Percentiles rank a stretch among this genome's conserved stretches.
phyloP scores from a whole-genome alignment of 2,888 invertebrate genomes.

The Loripinus fragilis region DNA sequence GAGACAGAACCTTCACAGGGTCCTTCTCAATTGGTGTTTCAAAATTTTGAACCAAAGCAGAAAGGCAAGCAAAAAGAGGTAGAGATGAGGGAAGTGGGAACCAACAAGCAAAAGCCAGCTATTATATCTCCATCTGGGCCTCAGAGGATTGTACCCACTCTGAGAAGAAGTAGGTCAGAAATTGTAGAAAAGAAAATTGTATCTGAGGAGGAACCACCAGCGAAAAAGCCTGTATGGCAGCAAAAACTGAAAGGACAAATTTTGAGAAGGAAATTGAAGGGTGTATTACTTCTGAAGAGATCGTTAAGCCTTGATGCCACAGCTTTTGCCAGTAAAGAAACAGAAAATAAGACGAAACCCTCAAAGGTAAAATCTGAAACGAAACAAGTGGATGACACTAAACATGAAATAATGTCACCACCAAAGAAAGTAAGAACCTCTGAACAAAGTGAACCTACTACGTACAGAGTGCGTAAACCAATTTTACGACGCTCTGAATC shows the following conservation, averaged over 20 bases:
- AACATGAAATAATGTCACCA: neutral
- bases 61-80: neutral
- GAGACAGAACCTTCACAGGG: neutral
- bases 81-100: neutral
- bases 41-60: constrained; percentile 29
- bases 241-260: constrained; percentile 65
- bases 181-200: constrained; percentile 3
- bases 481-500: constrained; percentile 52
- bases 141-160: neutral
- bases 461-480: constrained; percentile 20
- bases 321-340: neutral
- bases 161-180: constrained; percentile 37
- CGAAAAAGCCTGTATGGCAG: constrained; percentile 50
- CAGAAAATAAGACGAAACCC: neutral
- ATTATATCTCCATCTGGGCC: neutral
- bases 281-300: constrained; percentile 81
- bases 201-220: constrained; percentile 10
- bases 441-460: neutral
- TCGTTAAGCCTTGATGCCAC: constrained; percentile 78
- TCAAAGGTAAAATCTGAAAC: neutral
- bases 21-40: constrained; percentile 11
- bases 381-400: neutral
- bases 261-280: constrained; percentile 74
- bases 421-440: constrained; percentile 3
- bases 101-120: neutral